Percentiles rank a stretch among this genome's conserved stretches.
Conservation (phyloP, 2,113 vertebrate species). For the Istiophorus platypterus region DNA sequence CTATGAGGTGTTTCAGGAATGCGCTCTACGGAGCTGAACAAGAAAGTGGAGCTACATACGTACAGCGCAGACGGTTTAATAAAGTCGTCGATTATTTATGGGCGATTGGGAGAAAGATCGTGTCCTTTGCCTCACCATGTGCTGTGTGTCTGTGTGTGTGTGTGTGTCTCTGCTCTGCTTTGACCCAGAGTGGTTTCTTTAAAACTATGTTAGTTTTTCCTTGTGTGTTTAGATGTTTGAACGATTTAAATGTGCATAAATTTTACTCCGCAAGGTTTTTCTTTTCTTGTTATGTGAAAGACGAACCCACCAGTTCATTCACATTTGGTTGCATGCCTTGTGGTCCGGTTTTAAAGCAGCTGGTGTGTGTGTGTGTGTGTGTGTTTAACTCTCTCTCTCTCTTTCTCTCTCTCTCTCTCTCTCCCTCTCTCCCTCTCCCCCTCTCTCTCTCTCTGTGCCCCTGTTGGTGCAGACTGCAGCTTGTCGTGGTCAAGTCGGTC, state of each 20-base stretch:
- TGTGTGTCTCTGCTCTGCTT: slow-evolving; percentile 14
- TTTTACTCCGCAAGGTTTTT: background rate
- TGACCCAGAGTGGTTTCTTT: background rate
- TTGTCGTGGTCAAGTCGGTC: slow-evolving; percentile 46
- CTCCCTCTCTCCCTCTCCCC: background rate
- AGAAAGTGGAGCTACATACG: background rate
- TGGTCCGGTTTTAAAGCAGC: slow-evolving; percentile 25
- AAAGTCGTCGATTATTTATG: background rate
- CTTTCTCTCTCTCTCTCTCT: background rate
- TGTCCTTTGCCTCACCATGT: fast-evolving
- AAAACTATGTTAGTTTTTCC: background rate
- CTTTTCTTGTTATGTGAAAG: background rate
- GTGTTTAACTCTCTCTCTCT: slow-evolving; percentile 22
- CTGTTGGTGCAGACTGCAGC: slow-evolving; percentile 77
- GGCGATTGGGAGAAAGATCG: background rate
- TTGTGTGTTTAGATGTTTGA: background rate
- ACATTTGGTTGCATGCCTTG: background rate
- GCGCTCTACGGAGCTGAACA: background rate
- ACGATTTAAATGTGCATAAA: background rate
- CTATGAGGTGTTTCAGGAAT: background rate
- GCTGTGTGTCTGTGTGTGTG: background rate
- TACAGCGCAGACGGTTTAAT: background rate
- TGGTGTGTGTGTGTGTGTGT: slow-evolving; percentile 33
- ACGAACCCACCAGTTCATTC: background rate
- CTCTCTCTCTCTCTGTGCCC: background rate